Evolutionary conservation across 2,888 invertebrate species (phyloP).

Genomic region (Buathra laborator): DNA sequence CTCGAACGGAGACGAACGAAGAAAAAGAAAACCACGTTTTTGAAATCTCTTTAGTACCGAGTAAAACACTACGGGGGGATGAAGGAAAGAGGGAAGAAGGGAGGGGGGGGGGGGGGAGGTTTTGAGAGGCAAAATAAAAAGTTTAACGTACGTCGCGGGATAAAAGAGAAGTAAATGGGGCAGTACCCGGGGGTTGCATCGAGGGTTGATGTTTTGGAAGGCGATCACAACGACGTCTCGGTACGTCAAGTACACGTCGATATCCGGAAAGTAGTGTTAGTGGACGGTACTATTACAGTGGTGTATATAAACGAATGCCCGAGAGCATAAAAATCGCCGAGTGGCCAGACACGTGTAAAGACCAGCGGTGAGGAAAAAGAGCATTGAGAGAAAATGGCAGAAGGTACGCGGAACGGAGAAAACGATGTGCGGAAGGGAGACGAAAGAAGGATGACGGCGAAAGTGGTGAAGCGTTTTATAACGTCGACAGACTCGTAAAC

Average conservation of each 20-base stretch:
- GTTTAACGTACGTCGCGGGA: conserved; percentile 10
- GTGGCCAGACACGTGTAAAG: conserved; percentile 41
- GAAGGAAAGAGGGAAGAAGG: neutral
- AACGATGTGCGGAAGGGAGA: conserved; percentile 20
- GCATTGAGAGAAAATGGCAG: conserved; percentile 24
- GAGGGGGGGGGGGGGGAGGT: neutral
- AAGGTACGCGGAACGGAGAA: neutral
- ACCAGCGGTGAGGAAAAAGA: conserved; percentile 12
- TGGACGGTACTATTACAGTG: neutral
- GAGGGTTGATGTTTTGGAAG: conserved; percentile 23
- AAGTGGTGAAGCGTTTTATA: conserved; percentile 63
- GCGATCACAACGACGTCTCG: conserved; percentile 13
- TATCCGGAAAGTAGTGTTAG: neutral
- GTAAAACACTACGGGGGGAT: neutral
- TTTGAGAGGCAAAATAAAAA: conserved; percentile 16
- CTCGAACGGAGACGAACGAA: neutral
- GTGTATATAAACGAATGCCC: neutral
- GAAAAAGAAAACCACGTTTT: neutral
- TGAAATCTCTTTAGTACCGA: neutral
- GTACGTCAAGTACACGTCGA: neutral
- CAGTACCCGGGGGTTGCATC: neutral
- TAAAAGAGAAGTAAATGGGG: neutral
- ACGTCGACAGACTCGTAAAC: conserved; percentile 55
- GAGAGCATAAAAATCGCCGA: conserved; percentile 43
- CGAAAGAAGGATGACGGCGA: conserved; percentile 47